A percentile compares a stretch with the other conserved stretches of the same genome.
Evolutionary conservation across 1,140 invertebrate genomes (phyloP).

Genomic region (Drosophila rhopaloa): DNA sequence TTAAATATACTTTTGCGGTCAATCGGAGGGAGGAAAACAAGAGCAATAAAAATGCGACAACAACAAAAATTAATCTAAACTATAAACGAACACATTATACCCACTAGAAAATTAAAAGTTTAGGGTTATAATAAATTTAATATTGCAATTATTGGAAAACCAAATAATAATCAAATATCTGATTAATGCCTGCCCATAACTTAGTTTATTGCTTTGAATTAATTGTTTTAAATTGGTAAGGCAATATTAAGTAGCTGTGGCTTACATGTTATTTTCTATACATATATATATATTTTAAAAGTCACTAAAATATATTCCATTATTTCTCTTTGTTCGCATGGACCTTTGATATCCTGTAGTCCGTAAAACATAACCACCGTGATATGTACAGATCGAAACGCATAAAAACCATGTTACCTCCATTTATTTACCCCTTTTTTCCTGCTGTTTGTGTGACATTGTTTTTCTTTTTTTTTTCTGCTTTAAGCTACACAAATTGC

Average conservation of each 20-base stretch:
- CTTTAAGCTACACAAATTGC: constrained; percentile 51
- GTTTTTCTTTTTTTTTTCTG: not conserved
- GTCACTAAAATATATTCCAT: too few species aligned
- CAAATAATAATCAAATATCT: too few species aligned
- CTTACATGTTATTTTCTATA: too few species aligned
- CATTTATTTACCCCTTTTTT: constrained; percentile 20
- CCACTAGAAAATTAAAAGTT: not conserved
- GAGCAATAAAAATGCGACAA: constrained; percentile 1
- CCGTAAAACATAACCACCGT: constrained; percentile 15
- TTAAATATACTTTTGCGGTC: constrained; percentile 66
- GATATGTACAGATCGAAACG: constrained; percentile 20
- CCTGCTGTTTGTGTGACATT: constrained; percentile 8
- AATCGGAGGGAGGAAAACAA: constrained; percentile 8
- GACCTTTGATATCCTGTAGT: not conserved
- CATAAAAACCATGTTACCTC: constrained; percentile 7
- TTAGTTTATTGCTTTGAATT: too few species aligned
- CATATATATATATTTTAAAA: too few species aligned
- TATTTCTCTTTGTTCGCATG: too few species aligned
- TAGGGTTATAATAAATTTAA: too few species aligned
- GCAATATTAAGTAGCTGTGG: too few species aligned
- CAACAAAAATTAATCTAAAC: not conserved
- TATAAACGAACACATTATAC: not conserved
- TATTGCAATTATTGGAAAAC: too few species aligned
- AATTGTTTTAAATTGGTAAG: too few species aligned
- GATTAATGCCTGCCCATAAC: too few species aligned